Evolutionary conservation across 1,140 invertebrate species (phyloP).

Genomic region (Parapsyche elsis): DNA sequence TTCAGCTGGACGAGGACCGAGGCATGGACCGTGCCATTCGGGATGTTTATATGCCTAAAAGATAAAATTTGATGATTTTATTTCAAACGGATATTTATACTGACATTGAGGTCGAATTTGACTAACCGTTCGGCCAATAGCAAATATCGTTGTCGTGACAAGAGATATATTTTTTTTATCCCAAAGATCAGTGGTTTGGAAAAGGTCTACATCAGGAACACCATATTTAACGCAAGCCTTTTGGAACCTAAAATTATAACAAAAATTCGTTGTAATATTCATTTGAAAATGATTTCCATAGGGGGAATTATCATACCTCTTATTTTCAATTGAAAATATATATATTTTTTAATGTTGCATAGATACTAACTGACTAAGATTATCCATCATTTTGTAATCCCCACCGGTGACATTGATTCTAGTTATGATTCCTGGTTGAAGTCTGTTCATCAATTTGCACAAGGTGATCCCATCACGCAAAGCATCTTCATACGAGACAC

Average conservation of each 20-base stretch:
- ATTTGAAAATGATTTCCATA: neutral
- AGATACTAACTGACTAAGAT: slow-evolving; percentile 83
- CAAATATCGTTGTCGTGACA: slow-evolving; percentile 88
- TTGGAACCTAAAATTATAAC: slow-evolving; percentile 77
- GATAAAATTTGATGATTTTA: slow-evolving; percentile 50
- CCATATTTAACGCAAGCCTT: slow-evolving; percentile 88
- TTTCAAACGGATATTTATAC: neutral
- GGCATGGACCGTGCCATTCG: slow-evolving; percentile 86
- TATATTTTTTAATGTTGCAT: neutral
- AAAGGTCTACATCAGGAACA: slow-evolving; percentile 88
- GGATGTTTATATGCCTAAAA: slow-evolving; percentile 85
- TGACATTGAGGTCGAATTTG: slow-evolving; percentile 11
- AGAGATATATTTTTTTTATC: slow-evolving; percentile 93
- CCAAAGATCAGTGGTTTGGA: slow-evolving; percentile 94
- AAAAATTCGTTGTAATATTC: slow-evolving; percentile 3
- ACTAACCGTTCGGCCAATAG: slow-evolving; percentile 81
- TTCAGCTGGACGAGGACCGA: slow-evolving; percentile 87
- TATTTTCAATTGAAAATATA: neutral
- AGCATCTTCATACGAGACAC: slow-evolving; percentile 78
- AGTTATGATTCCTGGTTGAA: slow-evolving; percentile 84
- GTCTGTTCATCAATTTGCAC: slow-evolving; percentile 87
- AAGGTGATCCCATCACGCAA: slow-evolving; percentile 85
- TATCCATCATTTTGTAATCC: slow-evolving; percentile 96
- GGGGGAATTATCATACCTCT: no score
- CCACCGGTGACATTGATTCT: slow-evolving; percentile 89